phyloP scores from a whole-genome alignment of 2,797 vertebrate species.

The Cygnus olor region DNA sequence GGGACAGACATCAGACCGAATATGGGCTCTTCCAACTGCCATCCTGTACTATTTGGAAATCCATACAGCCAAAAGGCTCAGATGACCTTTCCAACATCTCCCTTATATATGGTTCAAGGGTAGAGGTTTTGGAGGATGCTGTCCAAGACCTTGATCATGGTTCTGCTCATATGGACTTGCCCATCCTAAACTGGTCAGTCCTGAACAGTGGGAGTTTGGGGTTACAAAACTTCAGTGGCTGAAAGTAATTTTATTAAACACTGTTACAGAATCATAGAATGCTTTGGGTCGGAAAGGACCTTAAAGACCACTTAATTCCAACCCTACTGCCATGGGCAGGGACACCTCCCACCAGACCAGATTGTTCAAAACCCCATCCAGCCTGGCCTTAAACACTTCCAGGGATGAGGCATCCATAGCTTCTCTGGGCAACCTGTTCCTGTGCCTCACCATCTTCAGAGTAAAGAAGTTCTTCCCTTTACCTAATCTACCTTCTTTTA shows the following conservation, averaged over 20 bases:
- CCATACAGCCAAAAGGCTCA: background rate
- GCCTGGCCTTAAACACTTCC: background rate
- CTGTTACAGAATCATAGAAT: background rate
- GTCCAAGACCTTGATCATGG: background rate
- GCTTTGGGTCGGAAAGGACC: too few relatives aligned
- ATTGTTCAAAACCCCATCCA: too few relatives aligned
- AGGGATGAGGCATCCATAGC: background rate
- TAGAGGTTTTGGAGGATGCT: background rate
- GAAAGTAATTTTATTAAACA: background rate
- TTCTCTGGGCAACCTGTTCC: background rate
- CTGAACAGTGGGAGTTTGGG: background rate
- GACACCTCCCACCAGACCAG: too few relatives aligned
- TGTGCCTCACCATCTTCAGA: background rate
- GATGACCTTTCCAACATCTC: background rate
- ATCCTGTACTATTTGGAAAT: background rate
- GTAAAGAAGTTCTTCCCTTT: background rate
- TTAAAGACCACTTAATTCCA: too few relatives aligned
- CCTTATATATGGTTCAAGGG: background rate
- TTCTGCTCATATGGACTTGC: background rate
- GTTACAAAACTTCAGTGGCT: background rate
- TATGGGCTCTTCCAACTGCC: background rate
- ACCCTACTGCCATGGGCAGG: too few relatives aligned
- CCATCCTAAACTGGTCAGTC: background rate
- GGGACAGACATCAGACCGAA: background rate
- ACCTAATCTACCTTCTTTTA: background rate